Conservation (phyloP, 2,888 invertebrate genomes). For the Abscondita cerata region DNA sequence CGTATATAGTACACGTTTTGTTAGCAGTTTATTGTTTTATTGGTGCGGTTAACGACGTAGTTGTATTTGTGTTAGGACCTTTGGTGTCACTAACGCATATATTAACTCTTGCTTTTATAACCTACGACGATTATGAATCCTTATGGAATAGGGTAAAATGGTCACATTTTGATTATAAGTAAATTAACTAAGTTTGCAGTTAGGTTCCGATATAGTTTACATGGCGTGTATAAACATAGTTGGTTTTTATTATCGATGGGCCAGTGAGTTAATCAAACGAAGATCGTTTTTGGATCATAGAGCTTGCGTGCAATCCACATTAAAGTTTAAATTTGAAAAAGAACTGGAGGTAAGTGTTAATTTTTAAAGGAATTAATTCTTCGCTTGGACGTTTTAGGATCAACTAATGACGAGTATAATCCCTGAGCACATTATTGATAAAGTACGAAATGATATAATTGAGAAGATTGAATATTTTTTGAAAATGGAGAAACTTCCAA, state of each 20-base stretch:
- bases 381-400: conserved; percentile 67
- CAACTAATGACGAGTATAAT: conserved; percentile 85
- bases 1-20: conserved; percentile 75
- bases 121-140: conserved; percentile 54
- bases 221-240: conserved; percentile 78
- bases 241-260: conserved; percentile 86
- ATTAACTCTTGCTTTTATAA: conserved; percentile 63
- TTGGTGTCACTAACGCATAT: conserved; percentile 74
- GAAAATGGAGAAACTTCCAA: conserved; percentile 41
- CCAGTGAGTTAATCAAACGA: conserved; percentile 87
- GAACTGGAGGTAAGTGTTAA: conserved; percentile 75
- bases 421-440: conserved; percentile 80
- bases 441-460: conserved; percentile 64
- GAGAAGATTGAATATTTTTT: conserved; percentile 59
- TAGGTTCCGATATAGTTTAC: conserved; percentile 72
- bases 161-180: conserved; percentile 10
- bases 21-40: conserved; percentile 85
- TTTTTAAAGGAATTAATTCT: too few species aligned
- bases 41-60: conserved; percentile 76
- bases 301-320: conserved; percentile 85
- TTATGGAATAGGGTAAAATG: conserved; percentile 28
- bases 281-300: conserved; percentile 87
- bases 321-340: conserved; percentile 81
- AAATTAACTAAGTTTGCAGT: conserved; percentile 35
- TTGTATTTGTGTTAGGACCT: conserved; percentile 73